phyloP scores from a whole-genome alignment of 2,888 invertebrate species.

The Branchipolynoe longqiensis region DNA sequence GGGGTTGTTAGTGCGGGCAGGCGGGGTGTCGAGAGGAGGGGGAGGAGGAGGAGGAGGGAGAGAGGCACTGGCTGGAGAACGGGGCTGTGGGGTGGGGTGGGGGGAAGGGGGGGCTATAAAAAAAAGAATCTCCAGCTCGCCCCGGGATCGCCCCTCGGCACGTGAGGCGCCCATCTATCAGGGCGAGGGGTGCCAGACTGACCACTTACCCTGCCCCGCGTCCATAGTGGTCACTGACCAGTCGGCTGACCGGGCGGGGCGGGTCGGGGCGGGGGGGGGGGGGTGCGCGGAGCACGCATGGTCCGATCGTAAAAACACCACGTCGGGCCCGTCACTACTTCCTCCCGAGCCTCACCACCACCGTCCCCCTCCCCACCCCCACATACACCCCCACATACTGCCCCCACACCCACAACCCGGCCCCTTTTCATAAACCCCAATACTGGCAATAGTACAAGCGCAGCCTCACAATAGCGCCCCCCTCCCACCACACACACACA shows the following conservation, averaged over 20 bases:
- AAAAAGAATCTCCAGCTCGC: background rate
- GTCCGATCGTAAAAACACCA: constrained; percentile 20
- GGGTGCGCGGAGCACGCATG: constrained; percentile 8
- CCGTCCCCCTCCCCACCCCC: too few relatives aligned
- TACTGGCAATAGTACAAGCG: too few relatives aligned
- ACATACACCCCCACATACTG: too few relatives aligned
- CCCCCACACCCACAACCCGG: too few relatives aligned
- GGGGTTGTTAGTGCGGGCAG: background rate
- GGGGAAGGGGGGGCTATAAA: background rate
- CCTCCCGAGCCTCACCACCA: background rate
- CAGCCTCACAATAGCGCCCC: background rate
- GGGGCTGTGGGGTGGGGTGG: too few relatives aligned
- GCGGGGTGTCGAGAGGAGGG: background rate
- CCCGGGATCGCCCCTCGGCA: background rate
- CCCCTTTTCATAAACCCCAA: constrained; percentile 21
- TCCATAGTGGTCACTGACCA: background rate
- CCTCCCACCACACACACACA: background rate
- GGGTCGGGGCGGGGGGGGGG: background rate
- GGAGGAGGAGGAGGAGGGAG: background rate
- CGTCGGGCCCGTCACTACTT: constrained; percentile 2
- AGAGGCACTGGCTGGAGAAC: constrained; percentile 26
- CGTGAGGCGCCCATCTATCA: constrained; percentile 43
- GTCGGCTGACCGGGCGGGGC: background rate
- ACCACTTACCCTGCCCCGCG: constrained; percentile 24
- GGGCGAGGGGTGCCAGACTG: constrained; percentile 16